Evolutionary conservation across 2,888 invertebrate species (phyloP), one percentile per base, ranked within the genome.

Genomic region (Noctua fimbriata): DNA sequence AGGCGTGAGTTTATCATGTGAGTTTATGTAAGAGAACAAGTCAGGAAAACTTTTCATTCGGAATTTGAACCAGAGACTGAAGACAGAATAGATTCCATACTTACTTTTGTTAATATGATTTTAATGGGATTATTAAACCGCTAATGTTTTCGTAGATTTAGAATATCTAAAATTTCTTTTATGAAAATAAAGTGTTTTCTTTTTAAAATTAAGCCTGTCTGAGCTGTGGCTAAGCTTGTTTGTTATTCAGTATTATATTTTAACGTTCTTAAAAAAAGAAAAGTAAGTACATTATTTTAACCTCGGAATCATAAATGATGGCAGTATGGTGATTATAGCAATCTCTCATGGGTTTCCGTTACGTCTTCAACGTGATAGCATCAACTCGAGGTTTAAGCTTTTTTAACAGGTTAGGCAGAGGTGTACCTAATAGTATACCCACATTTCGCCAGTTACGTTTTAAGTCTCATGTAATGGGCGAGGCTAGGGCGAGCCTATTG

Each of bases 1-100:
- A 41, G 41, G 5, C 41, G 10, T 7, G 41, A 41, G 6, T 41
- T 41, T 10, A 1, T 12, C 0, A 12, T 44, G 12, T 75, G 28
- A 65, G 21, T 69, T 52, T 60, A 14, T 60, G 52, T 67, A 69
- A 73, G 69, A 73, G 36, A 70, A 70, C 36, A 69, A 74, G 41
- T n/a, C 65, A 66, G 36, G 47, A 67, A 70, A 52, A n/a, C 65
- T 79, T 83, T 74, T 74, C 73, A 52, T 70, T 79, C 12, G 60
- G 32, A 79, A 78, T 74, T 83, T 83, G 70, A 71, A 70, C 73
- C 36, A 49, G 36, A 78, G 14, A 73, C 32, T 70, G 36, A 44
- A 63, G 55, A 60, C 36, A 44, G 12, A 7, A 44, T 10, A 55
- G 52, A 79, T 71, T 74, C 60, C 10, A 78, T 14, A 60, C 70